These are phyloP conservation scores for Chlorodrepanis virens DNA, from an alignment of 2,113 vertebrate species.

Conservation along the genomic window DNA sequence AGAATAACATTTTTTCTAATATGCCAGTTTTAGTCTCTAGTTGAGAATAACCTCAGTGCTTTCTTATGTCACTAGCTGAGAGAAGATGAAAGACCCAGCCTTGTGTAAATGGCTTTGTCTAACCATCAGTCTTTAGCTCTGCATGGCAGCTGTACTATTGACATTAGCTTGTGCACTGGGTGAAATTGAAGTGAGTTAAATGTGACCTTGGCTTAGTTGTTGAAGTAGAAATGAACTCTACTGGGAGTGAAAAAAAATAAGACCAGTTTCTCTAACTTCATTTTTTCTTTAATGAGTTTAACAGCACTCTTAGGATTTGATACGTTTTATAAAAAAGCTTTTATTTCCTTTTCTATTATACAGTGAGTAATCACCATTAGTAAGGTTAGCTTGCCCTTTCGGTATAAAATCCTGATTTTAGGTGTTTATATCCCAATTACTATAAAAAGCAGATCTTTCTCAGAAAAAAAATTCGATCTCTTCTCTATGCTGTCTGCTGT, in stretches of 20 bases:
- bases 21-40: conserved; percentile 81
- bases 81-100: conserved; percentile 84
- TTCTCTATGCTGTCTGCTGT: neutral
- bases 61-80: conserved; percentile 85
- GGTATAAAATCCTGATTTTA: conserved; percentile 68
- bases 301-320: conserved; percentile 82
- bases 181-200: conserved; percentile 87
- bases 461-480: neutral
- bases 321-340: conserved; percentile 78
- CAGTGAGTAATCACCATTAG: conserved; percentile 75
- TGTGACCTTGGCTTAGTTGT: conserved; percentile 88
- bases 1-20: conserved; percentile 85
- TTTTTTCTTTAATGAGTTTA: conserved; percentile 86
- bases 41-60: conserved; percentile 82
- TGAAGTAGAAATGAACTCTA: conserved; percentile 87
- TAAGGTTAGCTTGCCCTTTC: conserved; percentile 76
- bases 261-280: conserved; percentile 84
- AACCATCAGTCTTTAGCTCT: conserved; percentile 87
- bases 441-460: conserved; percentile 40
- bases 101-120: conserved; percentile 88
- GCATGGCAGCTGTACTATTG: conserved; percentile 84
- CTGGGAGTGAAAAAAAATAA: conserved; percentile 80
- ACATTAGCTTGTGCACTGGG: conserved; percentile 86
- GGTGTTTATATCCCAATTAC: conserved; percentile 66
- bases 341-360: conserved; percentile 81